A percentile compares a stretch with the other conserved stretches of the same genome.
These are phyloP conservation scores for Cygnus olor DNA, from an alignment of 2,797 vertebrate species.

Conservation along the genomic window DNA sequence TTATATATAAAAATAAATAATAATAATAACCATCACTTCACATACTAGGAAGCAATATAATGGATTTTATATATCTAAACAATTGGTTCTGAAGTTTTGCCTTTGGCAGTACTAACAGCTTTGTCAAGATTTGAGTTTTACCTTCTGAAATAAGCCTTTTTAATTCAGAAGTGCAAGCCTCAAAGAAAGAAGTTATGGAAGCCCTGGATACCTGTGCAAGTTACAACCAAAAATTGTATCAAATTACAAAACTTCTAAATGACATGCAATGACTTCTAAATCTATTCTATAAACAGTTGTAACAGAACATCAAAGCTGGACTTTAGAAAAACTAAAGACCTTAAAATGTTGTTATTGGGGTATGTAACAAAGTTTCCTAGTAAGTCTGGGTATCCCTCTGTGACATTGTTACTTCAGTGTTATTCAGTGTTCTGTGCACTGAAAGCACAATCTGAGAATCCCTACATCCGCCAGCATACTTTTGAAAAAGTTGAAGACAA, in stretches of 20 bases:
- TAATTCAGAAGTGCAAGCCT: slow-evolving; percentile 1
- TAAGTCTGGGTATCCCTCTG: background rate
- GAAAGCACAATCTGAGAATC: background rate
- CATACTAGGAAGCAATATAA: background rate
- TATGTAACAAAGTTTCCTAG: background rate
- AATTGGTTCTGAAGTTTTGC: slow-evolving; percentile 3
- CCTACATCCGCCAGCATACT: background rate
- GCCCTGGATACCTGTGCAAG: background rate
- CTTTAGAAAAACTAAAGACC: background rate
- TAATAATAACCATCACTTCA: background rate
- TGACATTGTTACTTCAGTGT: background rate
- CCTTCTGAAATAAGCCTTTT: slow-evolving; percentile 9
- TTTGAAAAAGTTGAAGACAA: slow-evolving; percentile 4
- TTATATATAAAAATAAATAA: background rate
- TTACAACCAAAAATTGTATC: background rate
- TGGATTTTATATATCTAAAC: background rate
- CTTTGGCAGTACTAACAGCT: background rate
- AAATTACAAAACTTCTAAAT: background rate
- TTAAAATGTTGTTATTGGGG: background rate
- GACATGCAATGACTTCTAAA: background rate
- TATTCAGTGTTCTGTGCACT: background rate
- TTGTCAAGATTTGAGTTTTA: slow-evolving; percentile 5
- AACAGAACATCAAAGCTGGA: background rate
- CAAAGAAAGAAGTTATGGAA: background rate
- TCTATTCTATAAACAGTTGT: background rate